Percentiles rank a stretch among this genome's conserved stretches.
Conservation (phyloP, 2,888 invertebrate species). For the Teleogryllus oceanicus region DNA sequence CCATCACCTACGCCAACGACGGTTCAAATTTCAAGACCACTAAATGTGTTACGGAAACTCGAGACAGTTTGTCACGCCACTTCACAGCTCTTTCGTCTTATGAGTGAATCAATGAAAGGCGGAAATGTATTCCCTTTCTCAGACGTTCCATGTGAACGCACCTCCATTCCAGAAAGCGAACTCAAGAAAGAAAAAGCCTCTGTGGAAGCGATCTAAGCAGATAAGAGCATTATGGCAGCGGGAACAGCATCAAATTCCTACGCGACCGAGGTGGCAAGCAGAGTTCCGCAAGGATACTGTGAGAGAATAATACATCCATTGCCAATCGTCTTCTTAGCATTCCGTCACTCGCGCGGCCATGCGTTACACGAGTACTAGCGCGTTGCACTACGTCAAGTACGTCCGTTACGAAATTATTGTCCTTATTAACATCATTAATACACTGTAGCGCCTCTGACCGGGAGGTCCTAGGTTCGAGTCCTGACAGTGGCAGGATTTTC, state of each 20-base stretch:
- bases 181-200: not conserved
- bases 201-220: not conserved
- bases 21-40: too few species aligned
- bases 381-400: too few species aligned
- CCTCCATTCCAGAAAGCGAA: not conserved
- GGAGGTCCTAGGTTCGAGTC: too few species aligned
- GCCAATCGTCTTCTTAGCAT: too few species aligned
- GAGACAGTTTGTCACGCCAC: not conserved
- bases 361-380: too few species aligned
- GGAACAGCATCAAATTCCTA: not conserved
- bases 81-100: not conserved
- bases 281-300: not conserved
- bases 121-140: not conserved
- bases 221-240: not conserved
- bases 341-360: too few species aligned
- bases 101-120: not conserved
- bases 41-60: not conserved
- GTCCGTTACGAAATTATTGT: too few species aligned
- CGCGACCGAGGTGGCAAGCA: not conserved
- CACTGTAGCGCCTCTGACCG: too few species aligned
- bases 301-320: too few species aligned
- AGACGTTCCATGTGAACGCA: not conserved
- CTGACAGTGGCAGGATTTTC: too few species aligned
- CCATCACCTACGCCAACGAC: too few species aligned
- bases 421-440: too few species aligned